Conservation (phyloP, 2,888 invertebrate genomes). For the Pimpla rufipes region DNA sequence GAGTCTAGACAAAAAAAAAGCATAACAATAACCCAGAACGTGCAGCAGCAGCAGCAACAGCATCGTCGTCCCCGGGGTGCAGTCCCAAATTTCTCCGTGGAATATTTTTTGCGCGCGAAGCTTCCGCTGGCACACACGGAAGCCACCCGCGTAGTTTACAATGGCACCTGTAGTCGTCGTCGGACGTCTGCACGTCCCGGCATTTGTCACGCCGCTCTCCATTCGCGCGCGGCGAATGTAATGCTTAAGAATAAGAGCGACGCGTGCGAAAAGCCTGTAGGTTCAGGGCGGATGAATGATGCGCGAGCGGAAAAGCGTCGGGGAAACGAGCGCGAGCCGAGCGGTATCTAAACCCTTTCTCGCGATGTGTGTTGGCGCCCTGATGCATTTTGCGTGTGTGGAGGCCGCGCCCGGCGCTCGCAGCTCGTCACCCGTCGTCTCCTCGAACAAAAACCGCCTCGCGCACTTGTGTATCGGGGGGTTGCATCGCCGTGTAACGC, state of each 20-base stretch:
- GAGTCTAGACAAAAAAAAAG: not conserved
- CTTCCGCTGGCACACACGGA: not conserved
- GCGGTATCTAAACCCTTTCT: constrained; percentile 41
- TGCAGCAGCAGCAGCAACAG: not conserved
- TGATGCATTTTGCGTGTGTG: constrained; percentile 47
- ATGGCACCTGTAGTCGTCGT: constrained; percentile 19
- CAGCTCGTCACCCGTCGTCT: constrained; percentile 25
- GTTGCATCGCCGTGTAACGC: not conserved
- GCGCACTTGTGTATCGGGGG: constrained; percentile 3
- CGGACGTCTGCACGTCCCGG: constrained; percentile 38
- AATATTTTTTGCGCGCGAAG: constrained; percentile 27
- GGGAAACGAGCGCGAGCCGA: constrained; percentile 63
- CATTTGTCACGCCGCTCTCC: constrained; percentile 53
- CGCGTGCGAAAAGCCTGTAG: not conserved
- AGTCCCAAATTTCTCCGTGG: constrained; percentile 13
- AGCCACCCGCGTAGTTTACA: constrained; percentile 15
- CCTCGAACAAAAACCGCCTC: constrained; percentile 39
- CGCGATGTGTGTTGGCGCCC: too few species aligned
- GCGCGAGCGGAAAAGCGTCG: constrained; percentile 42
- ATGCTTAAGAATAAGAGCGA: constrained; percentile 49
- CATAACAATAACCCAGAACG: not conserved
- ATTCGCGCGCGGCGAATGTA: constrained; percentile 35
- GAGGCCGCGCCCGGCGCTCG: constrained; percentile 5
- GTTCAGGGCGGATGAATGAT: constrained; percentile 21
- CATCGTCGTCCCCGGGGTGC: not conserved